Conservation (phyloP, 2,797 vertebrate species). For the Delichon dasypus region DNA sequence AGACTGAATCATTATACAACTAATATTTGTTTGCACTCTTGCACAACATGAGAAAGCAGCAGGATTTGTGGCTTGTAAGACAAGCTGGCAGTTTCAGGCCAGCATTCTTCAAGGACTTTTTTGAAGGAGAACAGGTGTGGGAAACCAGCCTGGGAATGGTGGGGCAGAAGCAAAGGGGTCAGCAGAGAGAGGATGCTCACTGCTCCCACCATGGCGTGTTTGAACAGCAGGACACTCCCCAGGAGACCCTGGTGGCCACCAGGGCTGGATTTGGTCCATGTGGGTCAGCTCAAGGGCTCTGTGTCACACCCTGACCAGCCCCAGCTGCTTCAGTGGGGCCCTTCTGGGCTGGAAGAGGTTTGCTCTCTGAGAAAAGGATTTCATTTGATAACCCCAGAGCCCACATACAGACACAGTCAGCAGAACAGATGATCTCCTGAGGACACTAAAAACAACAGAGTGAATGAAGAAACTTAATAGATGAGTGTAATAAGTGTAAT, state of each 20-base stretch:
- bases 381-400: not conserved
- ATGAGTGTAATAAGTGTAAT: not conserved
- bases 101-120: not conserved
- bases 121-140: not conserved
- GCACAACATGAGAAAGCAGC: not conserved
- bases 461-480: not conserved
- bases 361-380: not conserved
- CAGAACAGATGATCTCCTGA: not conserved
- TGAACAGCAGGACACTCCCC: not conserved
- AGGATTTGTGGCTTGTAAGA: not conserved
- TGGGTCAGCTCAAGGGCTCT: not conserved
- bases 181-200: not conserved
- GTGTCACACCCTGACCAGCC: not conserved
- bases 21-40: not conserved
- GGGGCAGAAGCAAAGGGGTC: not conserved
- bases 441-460: not conserved
- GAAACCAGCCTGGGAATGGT: not conserved
- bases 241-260: not conserved
- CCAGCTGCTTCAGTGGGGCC: not conserved
- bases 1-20: constrained; percentile 3
- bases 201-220: accelerated
- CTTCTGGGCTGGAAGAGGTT: not conserved
- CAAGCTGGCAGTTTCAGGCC: not conserved
- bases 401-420: not conserved
- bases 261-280: not conserved